Percentiles rank a stretch among this genome's conserved stretches.
phyloP scores from a whole-genome alignment of 2,797 vertebrate species.

The Discoglossus pictus region DNA sequence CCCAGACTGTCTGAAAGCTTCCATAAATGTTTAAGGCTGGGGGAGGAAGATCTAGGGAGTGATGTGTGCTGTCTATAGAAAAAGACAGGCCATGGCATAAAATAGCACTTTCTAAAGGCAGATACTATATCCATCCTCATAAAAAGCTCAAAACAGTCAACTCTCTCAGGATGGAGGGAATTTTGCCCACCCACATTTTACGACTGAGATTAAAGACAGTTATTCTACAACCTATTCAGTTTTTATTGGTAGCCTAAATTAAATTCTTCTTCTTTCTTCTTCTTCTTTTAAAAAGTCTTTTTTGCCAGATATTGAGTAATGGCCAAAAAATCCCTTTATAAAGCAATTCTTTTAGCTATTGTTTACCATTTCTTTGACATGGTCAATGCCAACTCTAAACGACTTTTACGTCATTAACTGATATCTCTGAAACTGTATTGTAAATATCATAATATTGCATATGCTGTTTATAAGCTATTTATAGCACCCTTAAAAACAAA shows the following conservation, averaged over 20 bases:
- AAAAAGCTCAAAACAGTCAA: slow-evolving; percentile 58
- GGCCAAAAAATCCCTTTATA: slow-evolving; percentile 29
- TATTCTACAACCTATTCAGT: slow-evolving; percentile 48
- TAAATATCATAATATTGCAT: too few relatives aligned
- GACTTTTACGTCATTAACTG: too few relatives aligned
- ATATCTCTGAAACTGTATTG: too few relatives aligned
- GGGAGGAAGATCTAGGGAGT: slow-evolving; percentile 62
- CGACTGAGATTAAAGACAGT: slow-evolving; percentile 47
- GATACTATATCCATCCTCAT: slow-evolving; percentile 61
- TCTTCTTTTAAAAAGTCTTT: slow-evolving; percentile 13
- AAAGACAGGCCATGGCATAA: slow-evolving; percentile 58
- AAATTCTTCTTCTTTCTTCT: slow-evolving; percentile 38
- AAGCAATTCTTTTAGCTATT: slow-evolving; percentile 31
- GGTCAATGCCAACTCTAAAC: neutral
- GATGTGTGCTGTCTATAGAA: slow-evolving; percentile 51
- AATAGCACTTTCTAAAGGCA: slow-evolving; percentile 56
- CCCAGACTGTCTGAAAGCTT: slow-evolving; percentile 61
- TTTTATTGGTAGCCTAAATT: slow-evolving; percentile 35
- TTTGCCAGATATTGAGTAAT: slow-evolving; percentile 17
- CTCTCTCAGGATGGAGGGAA: slow-evolving; percentile 52
- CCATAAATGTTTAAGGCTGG: slow-evolving; percentile 71
- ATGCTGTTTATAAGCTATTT: too few relatives aligned
- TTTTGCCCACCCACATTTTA: slow-evolving; percentile 66
- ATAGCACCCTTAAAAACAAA: too few relatives aligned
- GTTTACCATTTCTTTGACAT: slow-evolving; percentile 19